Percentiles rank a stretch among this genome's conserved stretches.
phyloP scores from a whole-genome alignment of 2,797 vertebrate species.

The Cryptoblepharus egeriae region DNA sequence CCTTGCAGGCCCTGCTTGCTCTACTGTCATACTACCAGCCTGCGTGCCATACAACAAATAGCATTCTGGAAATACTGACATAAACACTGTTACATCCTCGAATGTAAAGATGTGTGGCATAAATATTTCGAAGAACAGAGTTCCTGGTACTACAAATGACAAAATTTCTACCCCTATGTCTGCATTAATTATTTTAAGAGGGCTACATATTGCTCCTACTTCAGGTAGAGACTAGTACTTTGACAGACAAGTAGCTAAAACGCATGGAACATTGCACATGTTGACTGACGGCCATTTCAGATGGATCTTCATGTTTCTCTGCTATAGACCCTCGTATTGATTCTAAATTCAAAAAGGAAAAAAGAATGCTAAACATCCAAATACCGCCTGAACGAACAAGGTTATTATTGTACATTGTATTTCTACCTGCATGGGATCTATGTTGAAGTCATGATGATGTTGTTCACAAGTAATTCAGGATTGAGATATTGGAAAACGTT shows the following conservation, averaged over 20 bases:
- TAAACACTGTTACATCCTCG: slow-evolving; percentile 58
- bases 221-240: slow-evolving; percentile 67
- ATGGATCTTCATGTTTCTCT: slow-evolving; percentile 73
- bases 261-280: slow-evolving; percentile 59
- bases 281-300: slow-evolving; percentile 74
- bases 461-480: slow-evolving; percentile 78
- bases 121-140: slow-evolving; percentile 58
- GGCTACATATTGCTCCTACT: slow-evolving; percentile 60
- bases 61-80: slow-evolving; percentile 53
- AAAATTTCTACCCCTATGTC: slow-evolving; percentile 60
- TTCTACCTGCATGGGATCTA: slow-evolving; percentile 79
- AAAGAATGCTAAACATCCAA: slow-evolving; percentile 68
- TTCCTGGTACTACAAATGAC: slow-evolving; percentile 60
- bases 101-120: slow-evolving; percentile 59
- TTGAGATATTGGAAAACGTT: slow-evolving; percentile 69
- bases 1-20: slow-evolving; percentile 94
- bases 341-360: slow-evolving; percentile 64
- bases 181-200: slow-evolving; percentile 70
- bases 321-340: slow-evolving; percentile 67
- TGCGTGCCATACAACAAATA: slow-evolving; percentile 98
- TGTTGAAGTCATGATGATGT: slow-evolving; percentile 78
- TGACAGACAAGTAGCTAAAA: slow-evolving; percentile 65
- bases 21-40: slow-evolving; percentile 93
- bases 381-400: slow-evolving; percentile 72
- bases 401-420: slow-evolving; percentile 79